These are phyloP conservation scores for Diachrysia chrysitis DNA, from an alignment of 2,888 invertebrate species.

Conservation along the genomic window DNA sequence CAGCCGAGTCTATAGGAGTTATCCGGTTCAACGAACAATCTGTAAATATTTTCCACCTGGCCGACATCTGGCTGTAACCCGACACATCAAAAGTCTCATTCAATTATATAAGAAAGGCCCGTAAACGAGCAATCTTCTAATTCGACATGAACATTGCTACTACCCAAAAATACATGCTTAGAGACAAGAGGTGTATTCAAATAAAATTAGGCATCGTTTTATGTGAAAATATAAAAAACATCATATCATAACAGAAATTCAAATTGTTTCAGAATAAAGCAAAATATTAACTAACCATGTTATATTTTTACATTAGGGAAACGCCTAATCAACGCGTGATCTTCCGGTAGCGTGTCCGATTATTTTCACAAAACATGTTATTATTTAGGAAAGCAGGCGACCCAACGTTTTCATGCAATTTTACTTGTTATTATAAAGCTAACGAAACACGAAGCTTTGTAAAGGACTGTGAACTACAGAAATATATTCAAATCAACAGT, in stretches of 20 bases:
- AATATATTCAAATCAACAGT: conserved; percentile 35
- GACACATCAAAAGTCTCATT: conserved; percentile 65
- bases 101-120: conserved; percentile 50
- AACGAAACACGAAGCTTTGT: conserved; percentile 50
- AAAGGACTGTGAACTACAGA: conserved; percentile 48
- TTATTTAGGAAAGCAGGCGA: conserved; percentile 49
- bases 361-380: conserved; percentile 55
- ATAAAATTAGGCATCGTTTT: neutral
- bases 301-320: conserved; percentile 22
- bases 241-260: neutral
- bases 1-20: conserved; percentile 55
- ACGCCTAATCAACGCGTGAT: conserved; percentile 55
- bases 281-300: neutral
- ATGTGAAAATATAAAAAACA: neutral
- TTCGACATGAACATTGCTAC: neutral
- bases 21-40: conserved; percentile 62
- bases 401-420: conserved; percentile 60
- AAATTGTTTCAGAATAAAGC: neutral
- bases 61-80: conserved; percentile 47
- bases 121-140: conserved; percentile 18
- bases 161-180: neutral
- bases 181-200: neutral
- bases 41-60: conserved; percentile 66
- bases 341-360: conserved; percentile 55
- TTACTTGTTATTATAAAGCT: conserved; percentile 52